Evolutionary conservation across 2,113 vertebrate species (phyloP).

Genomic region (Ia io): DNA sequence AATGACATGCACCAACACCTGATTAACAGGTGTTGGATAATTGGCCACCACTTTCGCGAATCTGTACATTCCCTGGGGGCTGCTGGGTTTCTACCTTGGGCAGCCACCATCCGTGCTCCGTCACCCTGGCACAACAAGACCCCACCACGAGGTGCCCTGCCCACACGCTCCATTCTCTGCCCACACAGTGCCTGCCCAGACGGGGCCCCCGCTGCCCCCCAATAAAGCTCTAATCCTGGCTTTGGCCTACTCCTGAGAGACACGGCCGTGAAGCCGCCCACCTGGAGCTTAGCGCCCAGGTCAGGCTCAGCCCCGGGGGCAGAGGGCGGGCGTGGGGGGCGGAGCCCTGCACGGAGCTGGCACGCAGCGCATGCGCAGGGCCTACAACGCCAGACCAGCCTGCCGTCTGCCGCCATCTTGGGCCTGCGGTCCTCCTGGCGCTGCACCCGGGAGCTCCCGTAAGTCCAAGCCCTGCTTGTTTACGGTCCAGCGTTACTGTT

Average conservation of each 20-base stretch:
- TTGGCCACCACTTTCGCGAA: not conserved
- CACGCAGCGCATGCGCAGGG: not conserved
- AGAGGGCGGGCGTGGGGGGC: no score
- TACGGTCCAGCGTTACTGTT: rapidly evolving
- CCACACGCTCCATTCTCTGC: rapidly evolving
- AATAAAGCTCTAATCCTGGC: no score
- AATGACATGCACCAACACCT: not conserved
- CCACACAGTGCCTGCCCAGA: no score
- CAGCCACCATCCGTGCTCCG: not conserved
- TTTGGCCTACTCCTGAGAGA: rapidly evolving
- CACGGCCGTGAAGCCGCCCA: rapidly evolving
- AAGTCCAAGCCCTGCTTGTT: not conserved
- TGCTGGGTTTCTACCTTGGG: not conserved
- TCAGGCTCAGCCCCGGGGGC: no score
- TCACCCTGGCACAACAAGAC: not conserved
- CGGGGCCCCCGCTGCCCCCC: not conserved
- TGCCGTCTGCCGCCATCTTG: conserved; percentile 61
- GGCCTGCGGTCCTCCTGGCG: rapidly evolving
- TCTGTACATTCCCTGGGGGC: not conserved
- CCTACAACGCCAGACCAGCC: not conserved
- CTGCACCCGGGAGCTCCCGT: not conserved
- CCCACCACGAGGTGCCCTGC: rapidly evolving
- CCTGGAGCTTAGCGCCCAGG: rapidly evolving
- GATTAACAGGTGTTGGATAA: not conserved
- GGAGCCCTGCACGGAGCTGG: no score